Conservation (phyloP, 2,888 invertebrate genomes). For the Unio pictorum region DNA sequence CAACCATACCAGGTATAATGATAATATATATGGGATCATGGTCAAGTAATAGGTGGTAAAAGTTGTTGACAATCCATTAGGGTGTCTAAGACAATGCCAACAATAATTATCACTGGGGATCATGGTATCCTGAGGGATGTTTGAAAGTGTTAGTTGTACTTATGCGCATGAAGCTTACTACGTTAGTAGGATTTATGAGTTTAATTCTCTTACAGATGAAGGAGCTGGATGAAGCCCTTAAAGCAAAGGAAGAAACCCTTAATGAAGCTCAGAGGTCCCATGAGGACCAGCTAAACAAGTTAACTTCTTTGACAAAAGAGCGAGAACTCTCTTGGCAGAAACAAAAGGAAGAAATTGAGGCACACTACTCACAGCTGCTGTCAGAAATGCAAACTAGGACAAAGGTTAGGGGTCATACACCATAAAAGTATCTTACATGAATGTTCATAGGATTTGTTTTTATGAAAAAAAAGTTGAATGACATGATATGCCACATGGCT, state of each 20-base stretch:
- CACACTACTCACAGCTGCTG: constrained; percentile 63
- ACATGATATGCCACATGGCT: no score
- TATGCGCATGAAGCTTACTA: background rate
- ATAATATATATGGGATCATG: no score
- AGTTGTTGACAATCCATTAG: no score
- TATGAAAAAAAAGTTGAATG: no score
- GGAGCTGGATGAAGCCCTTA: constrained; percentile 48
- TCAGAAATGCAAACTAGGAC: constrained; percentile 62
- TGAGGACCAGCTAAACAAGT: constrained; percentile 62
- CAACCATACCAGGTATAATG: no score
- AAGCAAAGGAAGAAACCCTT: constrained; percentile 49
- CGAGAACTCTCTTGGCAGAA: constrained; percentile 61
- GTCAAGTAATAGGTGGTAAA: no score
- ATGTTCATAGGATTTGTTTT: no score
- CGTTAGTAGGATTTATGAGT: constrained; percentile 1
- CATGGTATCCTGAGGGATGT: no score
- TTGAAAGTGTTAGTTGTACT: background rate
- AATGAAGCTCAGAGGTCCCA: constrained; percentile 56
- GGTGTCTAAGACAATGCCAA: no score
- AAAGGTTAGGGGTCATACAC: constrained; percentile 44
- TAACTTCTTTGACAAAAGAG: constrained; percentile 59
- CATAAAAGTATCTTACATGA: background rate
- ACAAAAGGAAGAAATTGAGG: constrained; percentile 67
- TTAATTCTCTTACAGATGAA: constrained; percentile 38
- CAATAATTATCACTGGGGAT: no score